Percentiles rank a stretch among this genome's conserved stretches.
phyloP scores from a whole-genome alignment of 2,113 vertebrate species.

The Turdus rufiventris region DNA sequence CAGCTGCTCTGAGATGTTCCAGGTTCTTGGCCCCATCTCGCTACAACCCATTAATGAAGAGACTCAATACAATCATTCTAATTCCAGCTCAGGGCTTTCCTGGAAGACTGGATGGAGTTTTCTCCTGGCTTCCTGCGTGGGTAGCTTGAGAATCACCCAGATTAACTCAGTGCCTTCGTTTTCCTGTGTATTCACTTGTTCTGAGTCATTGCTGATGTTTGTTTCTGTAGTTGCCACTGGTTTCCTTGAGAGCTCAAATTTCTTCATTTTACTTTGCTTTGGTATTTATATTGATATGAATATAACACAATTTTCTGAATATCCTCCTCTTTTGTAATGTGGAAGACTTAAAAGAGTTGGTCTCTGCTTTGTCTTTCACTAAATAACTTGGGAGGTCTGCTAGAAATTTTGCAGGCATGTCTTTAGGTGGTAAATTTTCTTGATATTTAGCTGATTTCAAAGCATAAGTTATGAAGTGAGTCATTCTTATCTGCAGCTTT shows the following conservation, averaged over 20 bases:
- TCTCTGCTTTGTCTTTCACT: background rate
- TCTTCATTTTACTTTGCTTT: constrained; percentile 5
- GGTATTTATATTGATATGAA: background rate
- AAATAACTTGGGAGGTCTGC: background rate
- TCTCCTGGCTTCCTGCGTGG: background rate
- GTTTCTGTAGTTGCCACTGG: constrained; percentile 40
- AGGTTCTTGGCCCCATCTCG: background rate
- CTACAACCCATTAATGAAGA: background rate
- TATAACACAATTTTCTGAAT: background rate
- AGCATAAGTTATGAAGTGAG: background rate
- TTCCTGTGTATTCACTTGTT: background rate
- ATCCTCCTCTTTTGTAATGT: background rate
- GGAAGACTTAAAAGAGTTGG: background rate
- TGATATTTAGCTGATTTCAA: background rate
- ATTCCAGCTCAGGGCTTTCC: background rate
- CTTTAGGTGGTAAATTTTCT: constrained; percentile 3
- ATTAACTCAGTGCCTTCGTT: background rate
- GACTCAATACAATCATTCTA: background rate
- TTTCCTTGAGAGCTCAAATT: constrained; percentile 3
- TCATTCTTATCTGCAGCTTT: constrained; percentile 21
- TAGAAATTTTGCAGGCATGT: background rate
- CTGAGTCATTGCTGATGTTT: constrained; percentile 51
- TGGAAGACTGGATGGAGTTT: background rate
- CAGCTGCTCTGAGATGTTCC: background rate
- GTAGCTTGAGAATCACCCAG: background rate